These are phyloP conservation scores for Ceratina calcarata DNA, from an alignment of 1,140 invertebrate species.

Conservation along the genomic window DNA sequence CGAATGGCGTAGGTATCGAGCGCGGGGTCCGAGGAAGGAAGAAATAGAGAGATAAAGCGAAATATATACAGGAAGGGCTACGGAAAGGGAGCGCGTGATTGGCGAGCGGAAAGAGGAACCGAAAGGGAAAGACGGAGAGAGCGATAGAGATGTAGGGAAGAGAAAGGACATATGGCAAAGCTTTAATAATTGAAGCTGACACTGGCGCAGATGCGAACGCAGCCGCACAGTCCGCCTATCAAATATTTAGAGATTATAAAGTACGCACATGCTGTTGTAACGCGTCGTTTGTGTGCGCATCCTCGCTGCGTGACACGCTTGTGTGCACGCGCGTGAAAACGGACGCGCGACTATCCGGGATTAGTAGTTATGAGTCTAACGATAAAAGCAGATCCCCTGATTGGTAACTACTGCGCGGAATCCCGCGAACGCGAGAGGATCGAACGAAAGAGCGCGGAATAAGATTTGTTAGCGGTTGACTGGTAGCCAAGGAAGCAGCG, in stretches of 20 bases:
- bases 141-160: conserved; percentile 18
- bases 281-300: conserved; percentile 33
- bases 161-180: conserved; percentile 68
- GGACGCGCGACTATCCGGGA: too few species aligned
- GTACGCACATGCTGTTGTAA: conserved; percentile 42
- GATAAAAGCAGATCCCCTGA: too few species aligned
- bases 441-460: conserved; percentile 50
- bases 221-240: conserved; percentile 60
- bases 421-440: conserved; percentile 24
- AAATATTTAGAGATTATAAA: conserved; percentile 74
- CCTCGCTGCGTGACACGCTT: neutral
- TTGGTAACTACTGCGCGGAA: too few species aligned
- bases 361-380: too few species aligned
- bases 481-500: conserved; percentile 12
- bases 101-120: neutral
- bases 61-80: neutral
- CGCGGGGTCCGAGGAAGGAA: conserved; percentile 4
- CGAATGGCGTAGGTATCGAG: neutral
- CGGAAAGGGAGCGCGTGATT: neutral
- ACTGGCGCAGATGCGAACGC: conserved; percentile 66
- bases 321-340: too few species aligned
- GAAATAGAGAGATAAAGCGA: neutral
- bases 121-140: neutral
- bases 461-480: conserved; percentile 64
- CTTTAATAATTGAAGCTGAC: conserved; percentile 73